phyloP scores from a whole-genome alignment of 2,888 invertebrate genomes.

The Synanthedon andrenaeformis region DNA sequence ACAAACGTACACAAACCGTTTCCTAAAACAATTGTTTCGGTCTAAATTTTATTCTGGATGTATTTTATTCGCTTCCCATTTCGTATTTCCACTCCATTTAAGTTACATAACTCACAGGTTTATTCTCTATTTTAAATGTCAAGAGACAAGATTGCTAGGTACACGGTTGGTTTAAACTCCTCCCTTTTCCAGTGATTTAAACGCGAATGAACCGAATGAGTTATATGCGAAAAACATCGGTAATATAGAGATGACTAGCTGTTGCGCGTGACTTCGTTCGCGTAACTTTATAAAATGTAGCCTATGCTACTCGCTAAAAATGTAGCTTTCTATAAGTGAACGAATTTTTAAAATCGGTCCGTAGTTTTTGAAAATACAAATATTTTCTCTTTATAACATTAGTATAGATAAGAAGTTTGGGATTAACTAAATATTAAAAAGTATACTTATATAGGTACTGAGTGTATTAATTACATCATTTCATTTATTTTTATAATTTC shows the following conservation, averaged over 20 bases:
- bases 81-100: conserved; percentile 18
- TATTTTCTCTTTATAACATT: too few relatives aligned
- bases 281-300: too few relatives aligned
- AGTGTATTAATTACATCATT: too few relatives aligned
- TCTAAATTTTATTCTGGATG: background rate
- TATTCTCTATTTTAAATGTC: conserved; percentile 4
- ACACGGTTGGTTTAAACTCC: background rate
- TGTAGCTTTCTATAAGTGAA: background rate
- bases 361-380: too few relatives aligned
- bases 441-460: too few relatives aligned
- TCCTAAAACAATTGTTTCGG: background rate
- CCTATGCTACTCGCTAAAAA: background rate
- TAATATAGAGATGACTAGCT: background rate
- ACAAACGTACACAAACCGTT: background rate
- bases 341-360: too few relatives aligned
- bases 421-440: too few relatives aligned
- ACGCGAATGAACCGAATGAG: background rate
- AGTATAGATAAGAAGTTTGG: too few relatives aligned
- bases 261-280: too few relatives aligned
- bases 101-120: conserved; percentile 13
- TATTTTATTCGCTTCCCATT: conserved; percentile 15
- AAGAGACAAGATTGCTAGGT: background rate
- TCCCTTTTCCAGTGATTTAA: background rate
- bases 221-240: background rate
- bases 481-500: too few relatives aligned